Conservation (phyloP, 2,888 invertebrate genomes). For the Sialis lutaria region DNA sequence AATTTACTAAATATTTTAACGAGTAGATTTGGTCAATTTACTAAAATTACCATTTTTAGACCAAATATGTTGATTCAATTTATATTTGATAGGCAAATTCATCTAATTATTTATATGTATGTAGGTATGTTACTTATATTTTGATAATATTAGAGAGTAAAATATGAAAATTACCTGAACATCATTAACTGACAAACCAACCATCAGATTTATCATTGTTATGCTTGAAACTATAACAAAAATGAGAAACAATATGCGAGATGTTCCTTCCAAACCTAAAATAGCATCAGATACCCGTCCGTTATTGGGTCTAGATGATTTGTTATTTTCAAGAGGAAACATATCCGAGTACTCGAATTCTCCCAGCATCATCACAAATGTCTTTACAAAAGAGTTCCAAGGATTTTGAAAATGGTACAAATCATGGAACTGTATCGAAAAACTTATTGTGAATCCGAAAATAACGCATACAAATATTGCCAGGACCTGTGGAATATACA, state of each 20-base stretch:
- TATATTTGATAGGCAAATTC: no score
- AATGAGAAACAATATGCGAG: conserved; percentile 28
- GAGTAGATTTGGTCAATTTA: no score
- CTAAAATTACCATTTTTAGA: no score
- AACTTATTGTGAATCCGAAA: conserved; percentile 35
- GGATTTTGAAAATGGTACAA: conserved; percentile 24
- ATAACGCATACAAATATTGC: conserved; percentile 33
- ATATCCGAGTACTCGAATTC: conserved; percentile 31
- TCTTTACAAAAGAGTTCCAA: conserved; percentile 27
- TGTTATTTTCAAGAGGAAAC: conserved; percentile 14
- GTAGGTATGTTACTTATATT: no score
- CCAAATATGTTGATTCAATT: no score
- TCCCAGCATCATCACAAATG: conserved; percentile 39
- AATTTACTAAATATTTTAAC: no score
- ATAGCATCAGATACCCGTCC: no score
- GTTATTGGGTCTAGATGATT: no score
- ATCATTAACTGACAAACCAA: conserved; percentile 35
- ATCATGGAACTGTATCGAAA: conserved; percentile 30
- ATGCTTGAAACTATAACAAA: conserved; percentile 34
- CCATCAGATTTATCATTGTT: conserved; percentile 35
- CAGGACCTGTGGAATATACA: conserved; percentile 23
- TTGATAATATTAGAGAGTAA: no score
- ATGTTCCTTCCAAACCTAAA: conserved; percentile 12
- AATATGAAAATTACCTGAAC: conserved; percentile 19
- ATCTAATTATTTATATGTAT: no score